phyloP scores from a whole-genome alignment of 2,797 vertebrate species.

The Pseudochirops cupreus region DNA sequence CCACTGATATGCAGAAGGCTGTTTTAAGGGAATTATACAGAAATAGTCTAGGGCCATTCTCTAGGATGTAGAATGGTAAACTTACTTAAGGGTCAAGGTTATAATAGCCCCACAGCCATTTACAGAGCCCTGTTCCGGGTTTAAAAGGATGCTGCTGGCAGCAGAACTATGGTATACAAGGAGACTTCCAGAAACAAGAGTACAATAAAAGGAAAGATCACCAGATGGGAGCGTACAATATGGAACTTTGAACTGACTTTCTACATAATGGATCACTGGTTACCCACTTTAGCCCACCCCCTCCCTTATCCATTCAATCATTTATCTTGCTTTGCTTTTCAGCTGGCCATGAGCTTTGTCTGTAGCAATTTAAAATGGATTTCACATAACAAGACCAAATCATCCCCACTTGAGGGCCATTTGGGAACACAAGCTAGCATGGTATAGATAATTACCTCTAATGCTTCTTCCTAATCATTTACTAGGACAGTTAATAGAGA shows the following conservation, averaged over 20 bases:
- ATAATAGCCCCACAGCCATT: background rate
- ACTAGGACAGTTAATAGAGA: constrained; percentile 8
- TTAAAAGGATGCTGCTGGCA: background rate
- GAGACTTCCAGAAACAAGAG: background rate
- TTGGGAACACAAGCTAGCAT: background rate
- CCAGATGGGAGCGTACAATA: background rate
- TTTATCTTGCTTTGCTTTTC: background rate
- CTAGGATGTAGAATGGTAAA: background rate
- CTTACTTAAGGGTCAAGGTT: background rate
- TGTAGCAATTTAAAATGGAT: background rate
- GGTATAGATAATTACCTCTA: background rate
- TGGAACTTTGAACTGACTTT: background rate
- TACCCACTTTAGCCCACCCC: background rate
- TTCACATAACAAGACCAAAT: constrained; percentile 9
- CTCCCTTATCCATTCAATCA: background rate
- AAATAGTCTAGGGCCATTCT: background rate
- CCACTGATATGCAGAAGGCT: background rate
- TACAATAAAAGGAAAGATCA: background rate
- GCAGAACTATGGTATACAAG: background rate
- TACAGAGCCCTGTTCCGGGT: background rate
- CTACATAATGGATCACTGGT: background rate
- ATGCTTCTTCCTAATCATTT: background rate
- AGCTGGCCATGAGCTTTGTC: constrained; percentile 1
- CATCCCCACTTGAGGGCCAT: background rate
- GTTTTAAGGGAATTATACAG: background rate